A percentile compares a stretch with the other conserved stretches of the same genome.
Evolutionary conservation across 2,113 vertebrate species (phyloP).

Genomic region (Saccopteryx bilineata): DNA sequence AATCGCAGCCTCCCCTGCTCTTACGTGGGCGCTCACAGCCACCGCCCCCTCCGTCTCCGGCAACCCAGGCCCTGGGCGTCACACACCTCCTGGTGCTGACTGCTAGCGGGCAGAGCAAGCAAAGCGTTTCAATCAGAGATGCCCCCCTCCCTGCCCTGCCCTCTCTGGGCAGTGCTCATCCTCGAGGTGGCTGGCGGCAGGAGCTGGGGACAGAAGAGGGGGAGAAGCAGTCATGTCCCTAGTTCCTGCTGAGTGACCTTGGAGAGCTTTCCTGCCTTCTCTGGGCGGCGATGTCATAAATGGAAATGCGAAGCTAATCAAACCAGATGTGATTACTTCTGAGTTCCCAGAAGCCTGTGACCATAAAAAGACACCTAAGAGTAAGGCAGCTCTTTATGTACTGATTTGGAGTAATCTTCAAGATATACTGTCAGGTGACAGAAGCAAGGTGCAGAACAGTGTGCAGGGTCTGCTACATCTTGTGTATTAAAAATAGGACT

Average conservation of each 20-base stretch:
- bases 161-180: neutral
- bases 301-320: constrained; percentile 82
- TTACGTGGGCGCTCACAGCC: constrained; percentile 48
- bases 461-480: constrained; percentile 43
- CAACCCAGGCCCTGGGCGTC: neutral
- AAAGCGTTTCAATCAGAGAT: constrained; percentile 62
- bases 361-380: constrained; percentile 82
- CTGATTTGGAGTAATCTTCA: constrained; percentile 80
- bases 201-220: neutral
- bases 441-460: constrained; percentile 60
- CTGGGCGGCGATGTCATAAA: constrained; percentile 75
- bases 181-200: neutral
- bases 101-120: neutral
- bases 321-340: constrained; percentile 82
- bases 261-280: constrained; percentile 74
- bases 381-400: constrained; percentile 81
- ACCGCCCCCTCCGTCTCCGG: neutral
- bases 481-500: constrained; percentile 68
- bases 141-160: neutral
- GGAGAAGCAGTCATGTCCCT: neutral
- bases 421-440: constrained; percentile 83
- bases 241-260: constrained; percentile 80
- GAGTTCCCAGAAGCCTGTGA: constrained; percentile 73
- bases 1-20: neutral
- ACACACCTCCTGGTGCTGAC: neutral